These are phyloP conservation scores for Enteromius mattozi DNA, from an alignment of 2,797 vertebrate genomes.

Conservation along the genomic window DNA sequence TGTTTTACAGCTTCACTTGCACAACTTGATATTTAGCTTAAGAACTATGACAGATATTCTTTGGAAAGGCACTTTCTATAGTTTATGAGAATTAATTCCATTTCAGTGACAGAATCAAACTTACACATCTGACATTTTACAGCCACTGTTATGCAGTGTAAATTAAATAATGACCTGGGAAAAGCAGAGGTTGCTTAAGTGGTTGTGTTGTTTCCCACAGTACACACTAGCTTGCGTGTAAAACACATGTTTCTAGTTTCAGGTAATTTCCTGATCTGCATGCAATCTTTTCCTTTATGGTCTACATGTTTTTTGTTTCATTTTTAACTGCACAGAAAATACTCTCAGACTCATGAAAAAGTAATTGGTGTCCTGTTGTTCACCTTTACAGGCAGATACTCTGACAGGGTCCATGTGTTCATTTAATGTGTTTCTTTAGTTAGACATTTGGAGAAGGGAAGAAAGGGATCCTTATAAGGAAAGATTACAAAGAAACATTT, in stretches of 20 bases:
- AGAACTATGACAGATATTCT: not conserved
- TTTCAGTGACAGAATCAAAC: not conserved
- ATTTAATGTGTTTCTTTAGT: not conserved
- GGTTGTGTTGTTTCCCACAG: not conserved
- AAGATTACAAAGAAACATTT: not conserved
- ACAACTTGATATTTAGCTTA: not conserved
- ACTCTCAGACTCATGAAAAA: conserved; percentile 1
- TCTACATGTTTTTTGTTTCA: conserved; percentile 10
- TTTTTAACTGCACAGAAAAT: not conserved
- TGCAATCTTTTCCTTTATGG: not conserved
- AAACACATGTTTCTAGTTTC: not conserved
- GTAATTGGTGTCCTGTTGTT: not conserved
- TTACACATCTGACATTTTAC: not conserved
- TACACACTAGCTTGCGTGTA: not conserved
- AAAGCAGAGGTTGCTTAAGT: not conserved
- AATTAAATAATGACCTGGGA: not conserved
- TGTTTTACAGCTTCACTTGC: not conserved
- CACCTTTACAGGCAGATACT: not conserved
- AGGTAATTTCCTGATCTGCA: not conserved
- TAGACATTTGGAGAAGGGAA: not conserved
- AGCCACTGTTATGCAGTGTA: not conserved
- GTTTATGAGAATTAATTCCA: conserved; percentile 1
- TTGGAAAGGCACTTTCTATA: not conserved
- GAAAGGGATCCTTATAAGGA: not conserved
- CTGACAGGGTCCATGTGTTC: not conserved